Percentiles rank a stretch among this genome's conserved stretches.
phyloP scores from a whole-genome alignment of 2,797 vertebrate genomes.

The Gymnothorax reevesii region DNA sequence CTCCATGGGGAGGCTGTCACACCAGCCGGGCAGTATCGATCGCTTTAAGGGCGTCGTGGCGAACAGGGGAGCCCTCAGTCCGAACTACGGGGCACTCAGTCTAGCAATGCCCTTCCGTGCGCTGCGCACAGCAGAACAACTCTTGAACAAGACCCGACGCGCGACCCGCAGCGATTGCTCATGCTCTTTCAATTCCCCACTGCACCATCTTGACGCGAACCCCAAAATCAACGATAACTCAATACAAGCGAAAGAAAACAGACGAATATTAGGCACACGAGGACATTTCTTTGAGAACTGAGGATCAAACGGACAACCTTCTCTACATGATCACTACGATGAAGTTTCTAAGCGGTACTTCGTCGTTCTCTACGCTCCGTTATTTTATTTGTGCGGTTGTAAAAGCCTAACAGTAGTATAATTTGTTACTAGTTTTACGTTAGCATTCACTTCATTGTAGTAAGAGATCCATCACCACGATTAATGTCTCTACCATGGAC shows the following conservation, averaged over 20 bases:
- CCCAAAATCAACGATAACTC: not conserved
- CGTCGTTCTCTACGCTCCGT: not conserved
- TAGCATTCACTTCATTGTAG: constrained; percentile 30
- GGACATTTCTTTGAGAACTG: not conserved
- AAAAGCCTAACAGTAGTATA: not conserved
- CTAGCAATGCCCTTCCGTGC: not conserved
- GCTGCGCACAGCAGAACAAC: not conserved
- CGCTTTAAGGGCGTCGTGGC: not conserved
- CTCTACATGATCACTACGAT: not conserved
- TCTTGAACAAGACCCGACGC: not conserved
- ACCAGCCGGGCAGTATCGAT: not conserved
- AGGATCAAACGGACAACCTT: not conserved
- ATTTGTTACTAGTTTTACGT: constrained; percentile 31
- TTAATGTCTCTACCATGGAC: constrained; percentile 27
- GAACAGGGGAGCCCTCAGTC: not conserved
- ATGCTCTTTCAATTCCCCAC: not conserved
- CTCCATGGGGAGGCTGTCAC: not conserved
- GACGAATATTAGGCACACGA: not conserved
- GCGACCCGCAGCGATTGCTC: not conserved
- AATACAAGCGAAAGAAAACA: not conserved
- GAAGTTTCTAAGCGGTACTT: not conserved
- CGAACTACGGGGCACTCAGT: not conserved
- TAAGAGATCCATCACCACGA: constrained; percentile 26
- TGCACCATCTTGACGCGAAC: not conserved
- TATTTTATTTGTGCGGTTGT: not conserved